A percentile compares a stretch with the other conserved stretches of the same genome.
phyloP scores from a whole-genome alignment of 1,140 invertebrate genomes.

The Lasaia peninsularis region DNA sequence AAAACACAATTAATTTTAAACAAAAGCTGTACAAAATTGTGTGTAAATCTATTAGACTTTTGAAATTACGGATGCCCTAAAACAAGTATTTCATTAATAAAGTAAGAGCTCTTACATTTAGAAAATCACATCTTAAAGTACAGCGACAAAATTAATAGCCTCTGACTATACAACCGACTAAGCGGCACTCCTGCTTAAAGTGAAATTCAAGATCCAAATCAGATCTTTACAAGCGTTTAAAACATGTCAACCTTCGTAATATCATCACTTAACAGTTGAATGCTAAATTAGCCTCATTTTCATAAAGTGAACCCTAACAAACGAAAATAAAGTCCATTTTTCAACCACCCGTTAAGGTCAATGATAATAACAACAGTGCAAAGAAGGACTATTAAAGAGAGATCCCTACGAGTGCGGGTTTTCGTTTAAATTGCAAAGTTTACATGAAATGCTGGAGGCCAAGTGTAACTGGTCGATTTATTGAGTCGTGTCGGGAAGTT shows the following conservation, averaged over 20 bases:
- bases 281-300: constrained; percentile 24
- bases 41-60: too few relatives aligned
- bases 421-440: constrained; percentile 34
- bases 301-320: constrained; percentile 19
- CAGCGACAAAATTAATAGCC: constrained; percentile 2
- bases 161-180: constrained; percentile 8
- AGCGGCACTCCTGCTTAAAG: constrained; percentile 11
- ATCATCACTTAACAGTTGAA: constrained; percentile 53
- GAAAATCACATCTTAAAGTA: background rate
- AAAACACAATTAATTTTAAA: too few relatives aligned
- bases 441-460: constrained; percentile 36
- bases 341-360: constrained; percentile 31
- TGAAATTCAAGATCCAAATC: constrained; percentile 24
- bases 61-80: too few relatives aligned
- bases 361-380: constrained; percentile 66
- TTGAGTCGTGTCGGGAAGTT: constrained; percentile 69
- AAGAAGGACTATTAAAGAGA: constrained; percentile 49
- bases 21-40: too few relatives aligned
- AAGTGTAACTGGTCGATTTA: constrained; percentile 53
- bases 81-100: too few relatives aligned
- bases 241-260: constrained; percentile 54
- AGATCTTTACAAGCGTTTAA: constrained; percentile 42
- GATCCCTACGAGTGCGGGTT: constrained; percentile 31
- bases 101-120: background rate
- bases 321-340: constrained; percentile 46